Conservation (phyloP, 2,888 invertebrate genomes). For the Brassicogethes aeneus region DNA sequence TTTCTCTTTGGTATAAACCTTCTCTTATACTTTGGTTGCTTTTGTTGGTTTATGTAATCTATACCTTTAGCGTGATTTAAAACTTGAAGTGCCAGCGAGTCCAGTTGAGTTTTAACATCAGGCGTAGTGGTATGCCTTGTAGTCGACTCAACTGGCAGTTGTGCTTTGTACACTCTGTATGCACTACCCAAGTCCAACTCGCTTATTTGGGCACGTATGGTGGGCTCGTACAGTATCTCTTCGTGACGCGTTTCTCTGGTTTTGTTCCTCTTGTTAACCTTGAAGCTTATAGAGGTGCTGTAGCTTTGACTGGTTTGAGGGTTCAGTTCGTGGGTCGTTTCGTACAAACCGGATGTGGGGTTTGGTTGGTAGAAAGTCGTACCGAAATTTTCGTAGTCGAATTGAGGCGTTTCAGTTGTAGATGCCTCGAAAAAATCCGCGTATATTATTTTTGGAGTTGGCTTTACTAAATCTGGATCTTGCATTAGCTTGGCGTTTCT, state of each 20-base stretch:
- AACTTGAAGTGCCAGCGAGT: slow-evolving; percentile 35
- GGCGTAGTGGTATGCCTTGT: background rate
- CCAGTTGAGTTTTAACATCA: slow-evolving; percentile 22
- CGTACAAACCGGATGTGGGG: slow-evolving; percentile 14
- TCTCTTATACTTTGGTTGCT: slow-evolving; percentile 22
- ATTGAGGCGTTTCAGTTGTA: slow-evolving; percentile 10
- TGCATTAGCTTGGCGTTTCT: slow-evolving; percentile 5
- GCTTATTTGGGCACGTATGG: slow-evolving; percentile 16
- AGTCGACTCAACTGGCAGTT: slow-evolving; percentile 9
- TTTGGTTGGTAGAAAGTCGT: slow-evolving; percentile 9
- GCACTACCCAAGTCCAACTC: slow-evolving; percentile 15
- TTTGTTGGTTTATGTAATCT: slow-evolving; percentile 25
- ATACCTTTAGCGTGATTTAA: slow-evolving; percentile 38
- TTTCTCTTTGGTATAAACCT: slow-evolving; percentile 9
- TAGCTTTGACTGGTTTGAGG: slow-evolving; percentile 43
- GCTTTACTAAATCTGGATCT: slow-evolving; percentile 1
- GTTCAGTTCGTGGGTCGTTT: slow-evolving; percentile 13
- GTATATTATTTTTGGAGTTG: slow-evolving; percentile 27
- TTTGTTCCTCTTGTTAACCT: slow-evolving; percentile 39
- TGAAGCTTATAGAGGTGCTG: slow-evolving; percentile 46
- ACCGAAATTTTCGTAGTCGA: slow-evolving; percentile 7
- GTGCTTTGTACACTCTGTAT: slow-evolving; percentile 23
- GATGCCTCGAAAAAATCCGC: slow-evolving; percentile 29
- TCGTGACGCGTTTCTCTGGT: slow-evolving; percentile 5
- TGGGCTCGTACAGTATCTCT: slow-evolving; percentile 8